Evolutionary conservation across 2,888 invertebrate genomes (phyloP).

Genomic region (Sturmia bella): DNA sequence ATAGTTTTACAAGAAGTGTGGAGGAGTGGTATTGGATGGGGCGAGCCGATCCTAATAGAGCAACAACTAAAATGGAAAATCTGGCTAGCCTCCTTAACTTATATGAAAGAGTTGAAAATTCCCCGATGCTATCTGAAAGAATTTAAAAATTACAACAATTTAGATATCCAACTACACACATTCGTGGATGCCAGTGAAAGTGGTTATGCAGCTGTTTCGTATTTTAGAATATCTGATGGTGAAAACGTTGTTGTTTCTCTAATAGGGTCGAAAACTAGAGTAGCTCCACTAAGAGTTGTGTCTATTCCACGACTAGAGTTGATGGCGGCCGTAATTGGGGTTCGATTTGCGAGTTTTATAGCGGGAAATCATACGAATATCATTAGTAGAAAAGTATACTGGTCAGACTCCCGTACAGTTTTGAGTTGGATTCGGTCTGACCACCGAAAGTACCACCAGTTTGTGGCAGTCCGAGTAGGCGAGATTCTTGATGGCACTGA

Average conservation of each 20-base stretch:
- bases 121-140: background rate
- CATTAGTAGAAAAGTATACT: slow-evolving; percentile 41
- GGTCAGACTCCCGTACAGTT: slow-evolving; percentile 47
- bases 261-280: slow-evolving; percentile 53
- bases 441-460: slow-evolving; percentile 48
- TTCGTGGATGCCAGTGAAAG: too few relatives aligned
- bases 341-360: too few relatives aligned
- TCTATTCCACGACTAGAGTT: slow-evolving; percentile 57
- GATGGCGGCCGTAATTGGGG: slow-evolving; percentile 40
- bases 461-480: slow-evolving; percentile 43
- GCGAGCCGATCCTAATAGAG: background rate
- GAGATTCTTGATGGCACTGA: slow-evolving; percentile 48
- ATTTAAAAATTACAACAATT: background rate
- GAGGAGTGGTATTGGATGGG: background rate
- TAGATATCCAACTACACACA: too few relatives aligned
- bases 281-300: slow-evolving; percentile 49
- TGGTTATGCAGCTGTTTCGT: too few relatives aligned
- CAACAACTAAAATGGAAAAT: background rate
- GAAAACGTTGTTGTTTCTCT: slow-evolving; percentile 6
- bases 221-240: too few relatives aligned
- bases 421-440: slow-evolving; percentile 51
- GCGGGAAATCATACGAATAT: slow-evolving; percentile 24
- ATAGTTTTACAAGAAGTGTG: background rate
- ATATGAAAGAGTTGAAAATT: background rate
- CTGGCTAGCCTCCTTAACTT: background rate